A percentile compares a stretch with the other conserved stretches of the same genome.
Evolutionary conservation across 2,888 invertebrate genomes (phyloP).

Genomic region (Julus scandinavius): DNA sequence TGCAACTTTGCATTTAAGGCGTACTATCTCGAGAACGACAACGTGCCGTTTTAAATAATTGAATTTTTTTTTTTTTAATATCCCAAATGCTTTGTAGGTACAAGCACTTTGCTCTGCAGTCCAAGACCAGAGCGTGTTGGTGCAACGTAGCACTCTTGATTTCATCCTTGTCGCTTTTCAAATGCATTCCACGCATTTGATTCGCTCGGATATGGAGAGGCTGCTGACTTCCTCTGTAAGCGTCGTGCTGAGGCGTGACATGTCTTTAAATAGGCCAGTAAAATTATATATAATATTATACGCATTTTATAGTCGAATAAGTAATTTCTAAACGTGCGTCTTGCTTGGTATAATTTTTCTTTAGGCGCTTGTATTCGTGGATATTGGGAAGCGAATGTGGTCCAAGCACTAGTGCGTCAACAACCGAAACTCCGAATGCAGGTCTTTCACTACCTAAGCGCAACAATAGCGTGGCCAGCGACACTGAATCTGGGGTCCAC

Average conservation of each 20-base stretch:
- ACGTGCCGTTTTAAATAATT: too few species aligned
- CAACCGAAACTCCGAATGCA: slow-evolving; percentile 64
- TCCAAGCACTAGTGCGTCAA: slow-evolving; percentile 63
- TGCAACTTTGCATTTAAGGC: neutral
- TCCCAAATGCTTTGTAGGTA: slow-evolving; percentile 69
- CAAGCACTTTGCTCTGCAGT: slow-evolving; percentile 81
- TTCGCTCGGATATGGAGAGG: slow-evolving; percentile 74
- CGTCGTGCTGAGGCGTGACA: slow-evolving; percentile 82
- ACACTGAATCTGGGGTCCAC: slow-evolving; percentile 61
- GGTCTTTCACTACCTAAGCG: slow-evolving; percentile 7
- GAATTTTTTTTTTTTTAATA: neutral
- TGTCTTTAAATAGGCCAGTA: slow-evolving; percentile 82
- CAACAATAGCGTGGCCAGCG: slow-evolving; percentile 59
- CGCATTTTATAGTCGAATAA: neutral
- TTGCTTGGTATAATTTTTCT: slow-evolving; percentile 41
- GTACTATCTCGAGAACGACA: neutral
- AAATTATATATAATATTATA: too few species aligned
- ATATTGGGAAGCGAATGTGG: slow-evolving; percentile 73
- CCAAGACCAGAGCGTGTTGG: slow-evolving; percentile 82
- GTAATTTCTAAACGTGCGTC: neutral
- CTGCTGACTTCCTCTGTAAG: slow-evolving; percentile 78
- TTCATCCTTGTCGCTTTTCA: slow-evolving; percentile 85
- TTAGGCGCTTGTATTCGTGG: slow-evolving; percentile 84
- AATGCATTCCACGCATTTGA: slow-evolving; percentile 79
- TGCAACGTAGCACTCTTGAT: slow-evolving; percentile 86